phyloP scores from a whole-genome alignment of 2,797 vertebrate genomes.

The Microcaecilia unicolor region DNA sequence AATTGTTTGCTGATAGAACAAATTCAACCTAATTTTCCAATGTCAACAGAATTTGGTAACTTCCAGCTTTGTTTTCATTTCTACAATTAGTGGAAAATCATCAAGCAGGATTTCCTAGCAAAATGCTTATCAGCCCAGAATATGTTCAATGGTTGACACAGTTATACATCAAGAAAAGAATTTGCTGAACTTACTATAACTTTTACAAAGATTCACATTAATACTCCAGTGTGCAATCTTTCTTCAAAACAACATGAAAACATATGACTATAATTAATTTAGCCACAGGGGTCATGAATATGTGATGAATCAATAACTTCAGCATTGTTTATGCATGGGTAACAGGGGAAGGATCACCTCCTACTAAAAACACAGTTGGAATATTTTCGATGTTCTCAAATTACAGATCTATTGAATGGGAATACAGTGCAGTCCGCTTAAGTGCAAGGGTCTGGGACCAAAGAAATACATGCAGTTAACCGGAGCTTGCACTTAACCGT shows the following conservation, averaged over 20 bases:
- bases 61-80: conserved; percentile 14
- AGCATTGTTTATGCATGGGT: not conserved
- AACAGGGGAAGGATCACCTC: not conserved
- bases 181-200: conserved; percentile 1
- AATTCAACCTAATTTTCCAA: conserved; percentile 16
- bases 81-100: not conserved
- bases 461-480: too few species aligned
- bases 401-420: too few species aligned
- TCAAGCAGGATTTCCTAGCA: not conserved
- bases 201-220: conserved; percentile 6
- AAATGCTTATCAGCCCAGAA: conserved; percentile 7
- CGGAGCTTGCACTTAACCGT: too few species aligned
- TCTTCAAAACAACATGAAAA: conserved; percentile 5
- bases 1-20: not conserved
- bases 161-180: conserved; percentile 18
- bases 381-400: too few species aligned
- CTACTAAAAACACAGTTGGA: too few species aligned
- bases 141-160: conserved; percentile 26
- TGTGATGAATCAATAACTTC: not conserved
- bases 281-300: not conserved
- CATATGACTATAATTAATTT: conserved; percentile 5
- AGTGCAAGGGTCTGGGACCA: too few species aligned
- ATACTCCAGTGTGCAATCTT: conserved; percentile 8
- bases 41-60: conserved; percentile 6
- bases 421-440: too few species aligned